Evolutionary conservation across 1,140 invertebrate genomes (phyloP), one percentile per base, ranked within the genome.

Genomic region (Heliconius congener): DNA sequence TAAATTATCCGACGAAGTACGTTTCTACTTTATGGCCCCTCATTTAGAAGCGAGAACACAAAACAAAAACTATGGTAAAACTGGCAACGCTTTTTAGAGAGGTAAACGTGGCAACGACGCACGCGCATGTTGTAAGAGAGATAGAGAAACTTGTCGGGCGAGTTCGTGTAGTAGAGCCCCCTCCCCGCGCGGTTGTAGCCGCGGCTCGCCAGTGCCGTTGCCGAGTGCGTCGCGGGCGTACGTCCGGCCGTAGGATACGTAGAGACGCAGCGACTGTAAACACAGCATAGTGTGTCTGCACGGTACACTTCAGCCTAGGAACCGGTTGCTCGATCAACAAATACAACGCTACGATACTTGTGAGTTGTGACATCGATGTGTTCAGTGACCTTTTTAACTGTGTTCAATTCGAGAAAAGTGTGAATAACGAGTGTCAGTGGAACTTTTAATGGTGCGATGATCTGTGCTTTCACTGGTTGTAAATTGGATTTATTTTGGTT

Each of bases 1-100:
- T 80, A 81, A 83, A 86, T 78, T 81, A 86, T 86, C 86, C 86
- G 75, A 82, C 84, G 79, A 90, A 85, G 82, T 86, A 86, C 83
- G 82, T 91, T 90, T 91, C 88, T 91, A 92, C 90, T 92, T 92
- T 92, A 93, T 91, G 87, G 87, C 86, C 87, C 86, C 90, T 91
- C 88, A 90, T 90, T 92, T 91, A 85, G 83, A 87, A 89, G 89
- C 88, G 87, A 90, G 91, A 91, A 94, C 85, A 91, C 83, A 91
- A 91, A 92, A 93, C 87, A 92, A 91, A 92, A 92, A 94, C 91
- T 85, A 87, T 79, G 80, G 85, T 89, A 86, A 87, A 87, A 89
- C 90, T 93, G 87, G 88, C 88, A 89, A 89, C 87, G 88, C 83
- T 81, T 84, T 82, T 82, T 82, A 83, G 81, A 85, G 84, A 87